Percentiles rank a stretch among this genome's conserved stretches.
phyloP scores from a whole-genome alignment of 1,140 invertebrate species.

The Caenorhabditis tropicalis region DNA sequence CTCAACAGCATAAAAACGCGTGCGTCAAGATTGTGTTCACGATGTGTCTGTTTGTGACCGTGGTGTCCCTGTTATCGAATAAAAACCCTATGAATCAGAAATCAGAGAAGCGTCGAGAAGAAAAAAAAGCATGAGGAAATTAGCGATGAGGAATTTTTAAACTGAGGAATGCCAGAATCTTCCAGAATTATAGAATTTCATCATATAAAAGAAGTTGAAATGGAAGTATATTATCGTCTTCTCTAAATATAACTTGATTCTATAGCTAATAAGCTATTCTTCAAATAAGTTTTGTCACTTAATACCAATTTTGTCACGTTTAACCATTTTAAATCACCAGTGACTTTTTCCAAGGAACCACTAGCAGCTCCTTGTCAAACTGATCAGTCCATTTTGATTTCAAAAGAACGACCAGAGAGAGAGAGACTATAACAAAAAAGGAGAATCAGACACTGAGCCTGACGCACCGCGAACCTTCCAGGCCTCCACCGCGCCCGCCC shows the following conservation, averaged over 20 bases:
- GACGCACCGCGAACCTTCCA: conserved; percentile 8
- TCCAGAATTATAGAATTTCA: background rate
- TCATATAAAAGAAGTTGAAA: background rate
- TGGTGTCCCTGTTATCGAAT: background rate
- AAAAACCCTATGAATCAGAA: background rate
- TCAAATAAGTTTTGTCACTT: too few species aligned
- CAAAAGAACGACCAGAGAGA: background rate
- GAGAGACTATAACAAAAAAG: too few species aligned
- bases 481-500: background rate
- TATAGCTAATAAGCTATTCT: too few species aligned
- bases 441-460: background rate
- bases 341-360: too few species aligned
- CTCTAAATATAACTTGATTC: too few species aligned
- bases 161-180: background rate
- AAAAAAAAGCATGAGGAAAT: background rate
- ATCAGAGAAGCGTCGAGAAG: background rate
- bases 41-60: background rate
- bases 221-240: too few species aligned
- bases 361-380: too few species aligned
- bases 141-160: background rate
- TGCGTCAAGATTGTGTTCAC: background rate
- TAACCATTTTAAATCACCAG: too few species aligned
- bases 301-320: too few species aligned
- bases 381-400: background rate
- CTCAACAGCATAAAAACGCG: background rate